phyloP scores from a whole-genome alignment of 2,113 vertebrate genomes.

The Salvelinus namaycush region DNA sequence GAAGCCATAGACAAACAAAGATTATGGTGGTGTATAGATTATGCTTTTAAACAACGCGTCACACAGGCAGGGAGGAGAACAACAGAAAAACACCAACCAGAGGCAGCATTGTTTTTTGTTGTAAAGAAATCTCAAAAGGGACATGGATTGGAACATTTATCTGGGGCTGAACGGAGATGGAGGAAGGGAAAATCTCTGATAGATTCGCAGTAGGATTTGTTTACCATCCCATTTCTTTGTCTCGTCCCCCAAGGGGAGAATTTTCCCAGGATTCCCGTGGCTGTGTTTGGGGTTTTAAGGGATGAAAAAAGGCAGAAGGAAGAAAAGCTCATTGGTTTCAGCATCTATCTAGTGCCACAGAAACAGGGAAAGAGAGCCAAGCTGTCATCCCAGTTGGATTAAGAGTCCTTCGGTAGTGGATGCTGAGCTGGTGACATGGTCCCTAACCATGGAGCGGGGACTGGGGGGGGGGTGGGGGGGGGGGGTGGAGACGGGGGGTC shows the following conservation, averaged over 20 bases:
- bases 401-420: conserved; percentile 67
- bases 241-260: conserved; percentile 8
- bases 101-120: conserved; percentile 20
- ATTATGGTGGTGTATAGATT: conserved; percentile 69
- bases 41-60: conserved; percentile 61
- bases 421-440: conserved; percentile 60
- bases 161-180: conserved; percentile 39
- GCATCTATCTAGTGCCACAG: conserved; percentile 39
- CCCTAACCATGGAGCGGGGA: conserved; percentile 44
- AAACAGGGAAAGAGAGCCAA: conserved; percentile 61
- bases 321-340: conserved; percentile 75
- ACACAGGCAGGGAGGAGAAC: neutral
- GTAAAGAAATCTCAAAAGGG: conserved; percentile 29
- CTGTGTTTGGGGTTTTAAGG: conserved; percentile 43
- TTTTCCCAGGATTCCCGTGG: conserved; percentile 64
- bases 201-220: conserved; percentile 56
- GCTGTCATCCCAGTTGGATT: conserved; percentile 74
- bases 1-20: conserved; percentile 57
- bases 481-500: conserved; percentile 26
- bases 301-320: conserved; percentile 58
- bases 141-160: conserved; percentile 36
- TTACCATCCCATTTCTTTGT: conserved; percentile 63
- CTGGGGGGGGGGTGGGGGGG: conserved; percentile 44
- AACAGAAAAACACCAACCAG: conserved; percentile 24
- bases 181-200: conserved; percentile 34